Percentiles rank a stretch among this genome's conserved stretches.
These are phyloP conservation scores for Heteronetta atricapilla DNA, from an alignment of 2,113 vertebrate genomes.

Conservation along the genomic window DNA sequence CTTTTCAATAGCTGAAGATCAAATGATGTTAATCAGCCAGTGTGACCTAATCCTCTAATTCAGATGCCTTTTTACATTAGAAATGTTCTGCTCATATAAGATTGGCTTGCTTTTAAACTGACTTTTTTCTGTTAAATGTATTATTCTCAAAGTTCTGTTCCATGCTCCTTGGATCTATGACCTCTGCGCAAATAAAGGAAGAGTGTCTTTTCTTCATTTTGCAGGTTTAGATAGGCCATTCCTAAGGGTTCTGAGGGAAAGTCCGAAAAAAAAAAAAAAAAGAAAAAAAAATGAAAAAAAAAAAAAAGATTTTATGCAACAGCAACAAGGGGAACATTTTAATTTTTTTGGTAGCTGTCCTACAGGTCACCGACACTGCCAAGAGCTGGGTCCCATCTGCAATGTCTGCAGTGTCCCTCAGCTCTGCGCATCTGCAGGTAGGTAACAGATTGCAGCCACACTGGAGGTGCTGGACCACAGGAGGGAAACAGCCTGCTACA, in stretches of 20 bases:
- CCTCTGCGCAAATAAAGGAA: not conserved
- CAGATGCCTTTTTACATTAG: slow-evolving; percentile 75
- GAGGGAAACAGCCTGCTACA: not conserved
- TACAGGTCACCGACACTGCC: not conserved
- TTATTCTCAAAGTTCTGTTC: not conserved
- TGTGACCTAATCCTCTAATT: slow-evolving; percentile 74
- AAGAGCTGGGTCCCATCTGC: not conserved
- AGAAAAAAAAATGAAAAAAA: not conserved
- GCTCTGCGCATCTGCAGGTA: fast-evolving
- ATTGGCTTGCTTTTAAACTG: slow-evolving; percentile 63
- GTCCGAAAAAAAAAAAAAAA: not conserved
- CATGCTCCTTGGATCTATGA: not conserved
- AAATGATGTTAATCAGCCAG: slow-evolving; percentile 74
- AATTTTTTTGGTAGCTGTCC: not conserved
- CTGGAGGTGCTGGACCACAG: not conserved
- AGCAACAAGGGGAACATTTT: not conserved
- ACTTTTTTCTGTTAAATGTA: not conserved
- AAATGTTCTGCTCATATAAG: slow-evolving; percentile 54
- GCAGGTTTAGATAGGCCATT: not conserved
- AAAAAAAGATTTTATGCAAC: not conserved
- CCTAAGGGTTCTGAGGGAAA: not conserved
- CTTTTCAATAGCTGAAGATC: slow-evolving; percentile 78
- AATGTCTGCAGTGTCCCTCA: not conserved
- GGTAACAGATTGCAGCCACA: fast-evolving
- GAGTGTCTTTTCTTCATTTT: not conserved